A percentile compares a stretch with the other conserved stretches of the same genome.
phyloP scores from a whole-genome alignment of 2,113 vertebrate genomes.

The Chrysochloris asiatica region DNA sequence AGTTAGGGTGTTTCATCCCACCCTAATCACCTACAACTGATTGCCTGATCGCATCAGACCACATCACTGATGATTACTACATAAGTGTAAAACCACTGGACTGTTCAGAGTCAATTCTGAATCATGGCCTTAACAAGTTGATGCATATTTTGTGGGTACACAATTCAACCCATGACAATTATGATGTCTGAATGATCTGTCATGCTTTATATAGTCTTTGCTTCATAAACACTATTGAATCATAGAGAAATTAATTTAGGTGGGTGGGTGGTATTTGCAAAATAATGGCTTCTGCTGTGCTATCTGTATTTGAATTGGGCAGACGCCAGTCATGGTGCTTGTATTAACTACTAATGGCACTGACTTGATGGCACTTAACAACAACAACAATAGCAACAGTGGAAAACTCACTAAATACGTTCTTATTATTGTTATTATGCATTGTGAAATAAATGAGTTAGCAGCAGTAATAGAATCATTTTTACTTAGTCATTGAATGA shows the following conservation, averaged over 20 bases:
- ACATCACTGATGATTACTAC: neutral
- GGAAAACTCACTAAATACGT: neutral
- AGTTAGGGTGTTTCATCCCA: no score
- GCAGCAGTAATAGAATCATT: neutral
- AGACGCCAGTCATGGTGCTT: neutral
- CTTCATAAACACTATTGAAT: conserved; percentile 37
- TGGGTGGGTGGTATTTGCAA: conserved; percentile 9
- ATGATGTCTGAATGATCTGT: conserved; percentile 34
- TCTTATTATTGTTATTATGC: conserved; percentile 19
- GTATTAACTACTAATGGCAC: conserved; percentile 14
- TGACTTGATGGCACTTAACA: no score
- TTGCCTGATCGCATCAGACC: no score
- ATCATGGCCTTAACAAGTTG: neutral
- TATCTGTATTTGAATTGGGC: neutral
- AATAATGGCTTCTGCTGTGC: conserved; percentile 20
- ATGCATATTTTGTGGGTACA: neutral
- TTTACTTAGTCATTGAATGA: neutral
- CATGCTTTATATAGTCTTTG: conserved; percentile 36
- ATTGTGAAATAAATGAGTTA: neutral
- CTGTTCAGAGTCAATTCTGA: no score
- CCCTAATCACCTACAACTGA: neutral
- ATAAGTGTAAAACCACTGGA: neutral
- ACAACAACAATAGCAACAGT: neutral
- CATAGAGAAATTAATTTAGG: conserved; percentile 47
- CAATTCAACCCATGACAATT: neutral